A percentile compares a stretch with the other conserved stretches of the same genome.
Evolutionary conservation across 2,888 invertebrate genomes (phyloP).

Genomic region (Drosophila pegasa): DNA sequence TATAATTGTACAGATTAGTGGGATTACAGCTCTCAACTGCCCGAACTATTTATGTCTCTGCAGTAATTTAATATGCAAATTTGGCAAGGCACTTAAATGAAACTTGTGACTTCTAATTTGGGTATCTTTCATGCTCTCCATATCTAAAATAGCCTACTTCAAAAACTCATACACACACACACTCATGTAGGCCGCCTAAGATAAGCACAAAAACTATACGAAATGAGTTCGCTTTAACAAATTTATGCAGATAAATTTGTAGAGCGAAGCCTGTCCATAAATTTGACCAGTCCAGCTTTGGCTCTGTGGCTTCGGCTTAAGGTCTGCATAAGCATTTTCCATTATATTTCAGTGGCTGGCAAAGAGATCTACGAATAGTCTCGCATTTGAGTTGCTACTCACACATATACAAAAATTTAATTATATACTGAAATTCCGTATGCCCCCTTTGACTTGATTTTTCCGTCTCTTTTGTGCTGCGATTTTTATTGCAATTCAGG

Average conservation of each 20-base stretch:
- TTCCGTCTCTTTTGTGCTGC: constrained; percentile 36
- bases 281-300: constrained; percentile 43
- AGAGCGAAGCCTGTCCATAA: constrained; percentile 45
- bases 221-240: constrained; percentile 34
- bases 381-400: constrained; percentile 45
- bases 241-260: constrained; percentile 72
- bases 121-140: constrained; percentile 11
- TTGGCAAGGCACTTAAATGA: not conserved
- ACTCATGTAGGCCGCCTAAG: not conserved
- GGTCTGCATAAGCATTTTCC: constrained; percentile 61
- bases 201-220: constrained; percentile 27
- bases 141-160: constrained; percentile 30
- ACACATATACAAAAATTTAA: constrained; percentile 57
- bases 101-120: not conserved
- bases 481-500: constrained; percentile 66
- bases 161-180: constrained; percentile 15
- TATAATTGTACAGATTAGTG: too few relatives aligned
- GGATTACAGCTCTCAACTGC: too few relatives aligned
- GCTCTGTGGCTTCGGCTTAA: constrained; percentile 20
- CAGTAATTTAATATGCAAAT: too few relatives aligned
- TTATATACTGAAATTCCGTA: constrained; percentile 66
- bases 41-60: too few relatives aligned
- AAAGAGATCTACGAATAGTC: constrained; percentile 59
- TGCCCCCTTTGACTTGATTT: constrained; percentile 28
- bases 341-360: constrained; percentile 57